These are phyloP conservation scores for Erithacus rubecula DNA, from an alignment of 2,797 vertebrate genomes.

Conservation along the genomic window DNA sequence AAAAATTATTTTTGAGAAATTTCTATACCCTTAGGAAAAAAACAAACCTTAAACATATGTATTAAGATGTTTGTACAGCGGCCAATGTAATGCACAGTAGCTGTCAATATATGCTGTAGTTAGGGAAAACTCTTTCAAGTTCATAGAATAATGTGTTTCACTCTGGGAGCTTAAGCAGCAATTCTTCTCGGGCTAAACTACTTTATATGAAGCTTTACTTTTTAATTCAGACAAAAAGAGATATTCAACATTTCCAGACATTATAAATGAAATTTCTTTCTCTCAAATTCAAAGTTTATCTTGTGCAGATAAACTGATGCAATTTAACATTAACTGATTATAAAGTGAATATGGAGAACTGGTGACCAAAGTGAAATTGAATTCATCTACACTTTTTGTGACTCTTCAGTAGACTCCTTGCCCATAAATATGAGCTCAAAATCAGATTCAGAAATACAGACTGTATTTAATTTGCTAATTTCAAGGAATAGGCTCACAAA, in stretches of 20 bases:
- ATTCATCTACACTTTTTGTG: background rate
- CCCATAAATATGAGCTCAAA: background rate
- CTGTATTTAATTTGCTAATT: background rate
- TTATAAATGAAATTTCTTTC: background rate
- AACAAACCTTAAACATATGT: conserved; percentile 10
- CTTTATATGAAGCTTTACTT: background rate
- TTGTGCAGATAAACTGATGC: background rate
- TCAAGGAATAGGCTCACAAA: background rate
- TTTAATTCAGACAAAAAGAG: background rate
- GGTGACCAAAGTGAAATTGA: background rate
- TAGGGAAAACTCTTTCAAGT: background rate
- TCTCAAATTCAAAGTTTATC: background rate
- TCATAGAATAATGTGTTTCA: background rate
- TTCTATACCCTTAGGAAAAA: conserved; percentile 24
- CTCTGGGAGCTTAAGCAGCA: background rate
- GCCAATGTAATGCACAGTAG: background rate
- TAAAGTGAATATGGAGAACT: background rate
- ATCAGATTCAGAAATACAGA: background rate
- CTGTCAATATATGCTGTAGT: background rate
- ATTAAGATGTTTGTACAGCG: background rate
- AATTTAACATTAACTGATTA: background rate
- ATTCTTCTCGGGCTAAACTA: background rate
- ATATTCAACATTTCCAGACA: background rate
- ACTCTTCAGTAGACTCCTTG: background rate
- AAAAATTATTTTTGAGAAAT: conserved; percentile 61